Percentiles rank a stretch among this genome's conserved stretches.
phyloP scores from a whole-genome alignment of 2,888 invertebrate species.

The Limnephilus lunatus region DNA sequence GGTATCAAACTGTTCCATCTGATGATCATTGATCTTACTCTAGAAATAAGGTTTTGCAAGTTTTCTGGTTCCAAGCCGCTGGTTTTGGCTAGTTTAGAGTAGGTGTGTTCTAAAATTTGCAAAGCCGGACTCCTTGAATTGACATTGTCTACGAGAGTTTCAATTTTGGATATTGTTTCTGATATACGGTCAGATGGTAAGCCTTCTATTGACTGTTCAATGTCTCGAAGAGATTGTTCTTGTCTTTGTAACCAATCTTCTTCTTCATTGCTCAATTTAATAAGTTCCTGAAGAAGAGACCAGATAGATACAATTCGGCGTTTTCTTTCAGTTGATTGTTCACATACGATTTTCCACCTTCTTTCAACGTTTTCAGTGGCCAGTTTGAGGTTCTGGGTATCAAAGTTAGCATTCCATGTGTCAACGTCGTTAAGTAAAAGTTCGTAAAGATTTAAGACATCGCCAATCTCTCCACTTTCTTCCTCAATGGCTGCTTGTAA shows the following conservation, averaged over 20 bases:
- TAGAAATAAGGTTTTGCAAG: conserved; percentile 80
- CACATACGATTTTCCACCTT: conserved; percentile 88
- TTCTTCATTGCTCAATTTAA: conserved; percentile 77
- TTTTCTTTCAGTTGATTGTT: conserved; percentile 84
- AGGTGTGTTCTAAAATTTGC: conserved; percentile 82
- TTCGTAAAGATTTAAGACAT: conserved; percentile 88
- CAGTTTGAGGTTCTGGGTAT: conserved; percentile 81
- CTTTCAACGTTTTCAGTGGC: conserved; percentile 85
- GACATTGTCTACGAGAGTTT: conserved; percentile 77
- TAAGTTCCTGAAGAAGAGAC: conserved; percentile 79
- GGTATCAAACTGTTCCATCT: conserved; percentile 82
- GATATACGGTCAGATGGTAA: conserved; percentile 78
- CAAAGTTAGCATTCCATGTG: conserved; percentile 83
- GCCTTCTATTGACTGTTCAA: conserved; percentile 80
- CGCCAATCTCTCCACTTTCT: conserved; percentile 87
- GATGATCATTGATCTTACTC: conserved; percentile 78
- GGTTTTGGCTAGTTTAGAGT: conserved; percentile 82
- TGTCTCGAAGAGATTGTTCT: conserved; percentile 79
- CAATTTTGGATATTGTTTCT: conserved; percentile 77
- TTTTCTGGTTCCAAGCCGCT: conserved; percentile 83
- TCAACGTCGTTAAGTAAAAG: conserved; percentile 86
- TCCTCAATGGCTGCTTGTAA: conserved; percentile 86
- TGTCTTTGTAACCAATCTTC: conserved; percentile 81
- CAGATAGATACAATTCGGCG: conserved; percentile 81
- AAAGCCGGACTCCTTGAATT: conserved; percentile 78